Base-by-base conservation (phyloP, 2,113 vertebrate genomes). In the Paramisgurnus dabryanus region DNA sequence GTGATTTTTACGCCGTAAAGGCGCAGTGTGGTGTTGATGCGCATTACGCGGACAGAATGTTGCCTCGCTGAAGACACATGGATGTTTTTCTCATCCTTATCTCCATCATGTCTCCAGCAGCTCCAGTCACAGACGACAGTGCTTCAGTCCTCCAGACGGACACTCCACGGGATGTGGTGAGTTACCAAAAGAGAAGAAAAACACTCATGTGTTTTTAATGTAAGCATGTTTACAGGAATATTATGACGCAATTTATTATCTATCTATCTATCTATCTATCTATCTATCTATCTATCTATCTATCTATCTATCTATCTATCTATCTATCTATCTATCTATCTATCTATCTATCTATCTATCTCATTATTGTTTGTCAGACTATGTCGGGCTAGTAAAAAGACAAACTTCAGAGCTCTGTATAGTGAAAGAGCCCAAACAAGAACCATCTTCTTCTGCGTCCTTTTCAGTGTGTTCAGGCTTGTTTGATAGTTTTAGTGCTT, bases 91-190 rank as follows among this genome's bases (percentile, higher is more conserved):
- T 73, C 53, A 43, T 61, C 71, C 5, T 41, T 55, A 13, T 73
- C 71, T 22, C 22, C 71, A 60, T 73, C 71, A 73, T 73, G 71
- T 73, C 71, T 73, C 71, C 71, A 43, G 55, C 71, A 8, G 71
- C 71, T 60, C 71, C 71, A 17, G 69, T 72, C 6, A 72, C 69
- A 10, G 71, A 73, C 39, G 15, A 55, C 55, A 45, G 40, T 18
- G 71, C 71, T 7, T n/a, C 11, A 4, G 53, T 73, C n/a, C 39
- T 45, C n/a, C 71, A 61, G 39, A 73, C 55, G 55, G 71, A 73
- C 40, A 12, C 71, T 17, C 71, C 71, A 41, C 71, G 71, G 40
- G 71, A 73, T 43, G 39, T 7, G 71, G 71, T 73, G 71, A 73
- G 70, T 50, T 12, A 9, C 55, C 6, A 57, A 17, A 57, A 1